Evolutionary conservation across 2,797 vertebrate species (phyloP).

Genomic region (Bradypodion pumilum): DNA sequence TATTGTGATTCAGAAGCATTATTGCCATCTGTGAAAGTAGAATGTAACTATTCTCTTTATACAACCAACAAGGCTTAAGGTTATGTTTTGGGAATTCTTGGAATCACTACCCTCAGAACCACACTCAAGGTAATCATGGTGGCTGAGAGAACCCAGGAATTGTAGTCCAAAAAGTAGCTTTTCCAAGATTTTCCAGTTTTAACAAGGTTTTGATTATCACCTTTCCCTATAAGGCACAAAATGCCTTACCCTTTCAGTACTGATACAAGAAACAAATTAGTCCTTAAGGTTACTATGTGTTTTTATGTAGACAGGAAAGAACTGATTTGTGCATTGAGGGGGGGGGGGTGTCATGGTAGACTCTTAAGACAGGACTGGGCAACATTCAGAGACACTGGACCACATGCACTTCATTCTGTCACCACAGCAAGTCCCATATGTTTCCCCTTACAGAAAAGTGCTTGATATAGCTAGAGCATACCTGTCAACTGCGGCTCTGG

Average conservation of each 20-base stretch:
- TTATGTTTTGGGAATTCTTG: background rate
- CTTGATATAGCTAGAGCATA: background rate
- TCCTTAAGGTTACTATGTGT: background rate
- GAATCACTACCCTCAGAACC: background rate
- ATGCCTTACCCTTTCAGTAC: background rate
- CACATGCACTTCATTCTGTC: background rate
- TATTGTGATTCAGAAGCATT: background rate
- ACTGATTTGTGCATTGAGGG: no score
- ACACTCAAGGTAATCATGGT: background rate
- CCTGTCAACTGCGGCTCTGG: no score
- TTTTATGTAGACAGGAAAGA: background rate
- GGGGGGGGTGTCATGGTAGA: background rate
- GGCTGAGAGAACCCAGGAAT: background rate
- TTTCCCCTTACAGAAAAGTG: no score
- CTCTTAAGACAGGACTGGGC: background rate
- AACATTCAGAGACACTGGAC: background rate
- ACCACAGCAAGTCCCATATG: background rate
- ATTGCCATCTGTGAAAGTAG: conserved; percentile 9
- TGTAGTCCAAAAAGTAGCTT: background rate
- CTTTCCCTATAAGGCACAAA: background rate
- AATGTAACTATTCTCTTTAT: conserved; percentile 13
- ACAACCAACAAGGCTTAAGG: background rate
- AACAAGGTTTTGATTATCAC: background rate
- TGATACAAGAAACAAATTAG: background rate
- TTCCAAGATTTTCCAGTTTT: background rate